Conservation (phyloP, 2,888 invertebrate genomes). For the Agonopterix alstromeriana region DNA sequence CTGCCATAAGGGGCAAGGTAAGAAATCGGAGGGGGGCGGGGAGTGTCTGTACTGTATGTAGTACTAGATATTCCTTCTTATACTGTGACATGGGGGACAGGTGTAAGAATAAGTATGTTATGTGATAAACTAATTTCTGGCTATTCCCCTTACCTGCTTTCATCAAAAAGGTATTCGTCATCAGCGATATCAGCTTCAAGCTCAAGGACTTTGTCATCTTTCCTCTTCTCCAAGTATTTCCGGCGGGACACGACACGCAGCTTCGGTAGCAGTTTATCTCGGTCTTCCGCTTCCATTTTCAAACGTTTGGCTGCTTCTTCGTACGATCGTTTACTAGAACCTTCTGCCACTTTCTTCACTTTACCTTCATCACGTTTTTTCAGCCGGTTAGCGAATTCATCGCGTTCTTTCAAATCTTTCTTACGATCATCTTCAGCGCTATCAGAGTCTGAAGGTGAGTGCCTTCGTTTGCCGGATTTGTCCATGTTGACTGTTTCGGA, state of each 20-base stretch:
- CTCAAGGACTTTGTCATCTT: slow-evolving; percentile 96
- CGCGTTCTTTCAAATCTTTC: slow-evolving; percentile 92
- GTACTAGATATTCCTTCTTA: no score
- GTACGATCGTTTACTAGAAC: slow-evolving; percentile 81
- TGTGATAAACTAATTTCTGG: no score
- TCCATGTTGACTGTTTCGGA: slow-evolving; percentile 31
- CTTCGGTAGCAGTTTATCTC: slow-evolving; percentile 91
- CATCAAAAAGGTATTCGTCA: slow-evolving; percentile 96
- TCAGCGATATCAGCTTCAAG: slow-evolving; percentile 96
- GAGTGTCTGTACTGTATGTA: no score
- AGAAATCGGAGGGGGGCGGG: no score
- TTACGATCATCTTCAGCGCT: slow-evolving; percentile 88
- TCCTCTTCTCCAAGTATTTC: slow-evolving; percentile 96
- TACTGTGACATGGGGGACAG: no score
- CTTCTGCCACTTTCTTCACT: slow-evolving; percentile 86
- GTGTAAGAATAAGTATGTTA: no score
- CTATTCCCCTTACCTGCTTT: slow-evolving; percentile 82
- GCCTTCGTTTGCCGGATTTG: slow-evolving; percentile 55
- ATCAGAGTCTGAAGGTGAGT: slow-evolving; percentile 78
- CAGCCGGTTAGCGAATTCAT: slow-evolving; percentile 94
- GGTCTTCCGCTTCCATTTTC: slow-evolving; percentile 90
- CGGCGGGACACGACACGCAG: slow-evolving; percentile 93
- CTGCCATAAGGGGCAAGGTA: no score
- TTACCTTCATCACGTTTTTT: slow-evolving; percentile 93
- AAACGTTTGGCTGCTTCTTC: slow-evolving; percentile 94